Evolutionary conservation across 1,140 invertebrate genomes (phyloP).

Genomic region (Portunus trituberculatus): DNA sequence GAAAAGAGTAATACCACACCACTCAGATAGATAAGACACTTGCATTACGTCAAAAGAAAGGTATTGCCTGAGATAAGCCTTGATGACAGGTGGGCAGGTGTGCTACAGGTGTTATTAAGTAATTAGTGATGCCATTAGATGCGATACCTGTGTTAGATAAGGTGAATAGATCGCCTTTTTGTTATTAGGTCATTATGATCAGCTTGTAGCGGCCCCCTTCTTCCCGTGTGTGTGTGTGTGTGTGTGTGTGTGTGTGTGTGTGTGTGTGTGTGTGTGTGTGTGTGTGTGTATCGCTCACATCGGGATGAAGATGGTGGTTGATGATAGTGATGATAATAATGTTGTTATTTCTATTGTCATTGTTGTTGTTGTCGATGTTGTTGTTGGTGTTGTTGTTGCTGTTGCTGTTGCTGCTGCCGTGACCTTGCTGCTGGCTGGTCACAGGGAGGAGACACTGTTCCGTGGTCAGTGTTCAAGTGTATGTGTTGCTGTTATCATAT

Average conservation of each 20-base stretch:
- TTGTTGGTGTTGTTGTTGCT: conserved; percentile 7
- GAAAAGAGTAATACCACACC: not conserved
- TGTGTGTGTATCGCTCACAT: not conserved
- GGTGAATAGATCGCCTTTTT: not conserved
- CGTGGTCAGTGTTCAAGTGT: not conserved
- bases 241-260: conserved; percentile 40
- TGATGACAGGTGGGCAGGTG: not conserved
- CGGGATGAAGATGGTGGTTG: not conserved
- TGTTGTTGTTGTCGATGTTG: conserved; percentile 23
- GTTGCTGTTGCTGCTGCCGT: conserved; percentile 9
- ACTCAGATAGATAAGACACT: not conserved
- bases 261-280: conserved; percentile 44
- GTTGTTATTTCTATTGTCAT: not conserved
- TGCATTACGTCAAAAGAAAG: not conserved
- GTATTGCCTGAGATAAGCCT: not conserved
- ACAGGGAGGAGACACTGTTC: not conserved
- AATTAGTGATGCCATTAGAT: not conserved
- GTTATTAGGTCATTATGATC: not conserved
- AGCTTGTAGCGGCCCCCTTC: too few relatives aligned
- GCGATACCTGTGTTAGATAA: not conserved
- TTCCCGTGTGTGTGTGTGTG: conserved; percentile 21
- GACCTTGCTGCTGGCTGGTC: not conserved
- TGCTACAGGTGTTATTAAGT: not conserved
- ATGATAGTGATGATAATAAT: not conserved
- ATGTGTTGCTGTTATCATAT: not conserved